Percentiles rank a stretch among this genome's conserved stretches.
phyloP scores from a whole-genome alignment of 2,797 vertebrate genomes.

The Squalus acanthias region DNA sequence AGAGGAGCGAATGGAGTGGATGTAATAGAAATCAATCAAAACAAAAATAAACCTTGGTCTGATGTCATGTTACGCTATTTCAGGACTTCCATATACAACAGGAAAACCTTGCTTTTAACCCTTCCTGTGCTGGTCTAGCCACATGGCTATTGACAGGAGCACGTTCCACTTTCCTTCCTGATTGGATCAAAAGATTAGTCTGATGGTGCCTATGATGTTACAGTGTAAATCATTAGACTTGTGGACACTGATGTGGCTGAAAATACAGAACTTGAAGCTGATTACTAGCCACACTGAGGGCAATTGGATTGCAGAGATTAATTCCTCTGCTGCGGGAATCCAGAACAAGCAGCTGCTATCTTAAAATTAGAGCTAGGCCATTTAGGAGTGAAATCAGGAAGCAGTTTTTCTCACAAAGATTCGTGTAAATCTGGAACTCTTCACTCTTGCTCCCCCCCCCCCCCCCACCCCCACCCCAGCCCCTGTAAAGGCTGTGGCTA shows the following conservation, averaged over 20 bases:
- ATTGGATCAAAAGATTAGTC: background rate
- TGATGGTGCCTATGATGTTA: background rate
- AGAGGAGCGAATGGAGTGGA: no score
- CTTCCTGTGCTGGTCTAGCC: background rate
- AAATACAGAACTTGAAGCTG: background rate
- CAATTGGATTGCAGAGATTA: no score
- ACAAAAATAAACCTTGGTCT: background rate
- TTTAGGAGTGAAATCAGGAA: background rate
- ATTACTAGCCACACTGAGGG: background rate
- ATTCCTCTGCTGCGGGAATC: no score
- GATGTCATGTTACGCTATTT: background rate
- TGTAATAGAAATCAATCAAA: background rate
- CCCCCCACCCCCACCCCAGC: no score
- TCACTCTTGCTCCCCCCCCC: background rate
- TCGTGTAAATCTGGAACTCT: background rate
- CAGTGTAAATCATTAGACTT: background rate
- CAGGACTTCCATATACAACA: background rate
- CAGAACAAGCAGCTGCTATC: background rate
- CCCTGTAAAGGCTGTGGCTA: background rate
- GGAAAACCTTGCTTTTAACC: background rate
- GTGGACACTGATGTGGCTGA: background rate
- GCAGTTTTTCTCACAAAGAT: background rate
- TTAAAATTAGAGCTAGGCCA: background rate
- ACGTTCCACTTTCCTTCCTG: background rate
- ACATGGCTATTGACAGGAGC: background rate